Evolutionary conservation across 2,113 vertebrate species (phyloP).

Genomic region (Centropus bengalensis): DNA sequence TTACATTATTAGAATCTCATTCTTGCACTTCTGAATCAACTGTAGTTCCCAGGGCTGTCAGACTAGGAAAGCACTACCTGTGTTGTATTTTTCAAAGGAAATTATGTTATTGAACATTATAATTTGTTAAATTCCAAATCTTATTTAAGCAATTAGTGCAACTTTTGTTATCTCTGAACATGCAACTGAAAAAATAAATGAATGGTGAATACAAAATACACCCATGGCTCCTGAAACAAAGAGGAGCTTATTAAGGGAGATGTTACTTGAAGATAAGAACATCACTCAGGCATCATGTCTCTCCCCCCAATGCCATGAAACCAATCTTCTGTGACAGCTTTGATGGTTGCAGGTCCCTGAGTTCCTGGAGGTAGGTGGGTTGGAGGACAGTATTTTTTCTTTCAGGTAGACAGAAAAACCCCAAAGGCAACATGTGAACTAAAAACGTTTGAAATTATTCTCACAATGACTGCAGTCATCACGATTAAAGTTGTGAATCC

Average conservation of each 20-base stretch:
- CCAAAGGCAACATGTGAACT: not conserved
- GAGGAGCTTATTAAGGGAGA: conserved; percentile 13
- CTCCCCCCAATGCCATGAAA: not conserved
- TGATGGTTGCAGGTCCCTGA: not conserved
- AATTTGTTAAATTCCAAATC: conserved; percentile 47
- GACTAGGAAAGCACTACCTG: not conserved
- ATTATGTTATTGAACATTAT: conserved; percentile 5
- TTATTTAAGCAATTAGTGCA: conserved; percentile 56
- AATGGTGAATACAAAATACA: not conserved
- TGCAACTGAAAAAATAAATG: conserved; percentile 35
- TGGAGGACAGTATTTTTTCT: not conserved
- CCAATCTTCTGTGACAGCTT: conserved; percentile 26
- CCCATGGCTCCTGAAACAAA: conserved; percentile 28
- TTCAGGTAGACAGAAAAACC: not conserved
- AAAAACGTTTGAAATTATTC: not conserved
- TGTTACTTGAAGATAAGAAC: conserved; percentile 39
- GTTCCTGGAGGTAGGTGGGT: not conserved
- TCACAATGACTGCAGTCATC: not conserved
- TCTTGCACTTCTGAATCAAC: not conserved
- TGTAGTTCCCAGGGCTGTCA: not conserved
- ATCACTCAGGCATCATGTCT: not conserved
- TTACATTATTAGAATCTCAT: conserved; percentile 7
- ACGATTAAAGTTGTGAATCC: not conserved
- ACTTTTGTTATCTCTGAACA: conserved; percentile 22
- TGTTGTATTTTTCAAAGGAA: conserved; percentile 26